phyloP scores from a whole-genome alignment of 2,797 vertebrate species.

The Sus cebifrons region DNA sequence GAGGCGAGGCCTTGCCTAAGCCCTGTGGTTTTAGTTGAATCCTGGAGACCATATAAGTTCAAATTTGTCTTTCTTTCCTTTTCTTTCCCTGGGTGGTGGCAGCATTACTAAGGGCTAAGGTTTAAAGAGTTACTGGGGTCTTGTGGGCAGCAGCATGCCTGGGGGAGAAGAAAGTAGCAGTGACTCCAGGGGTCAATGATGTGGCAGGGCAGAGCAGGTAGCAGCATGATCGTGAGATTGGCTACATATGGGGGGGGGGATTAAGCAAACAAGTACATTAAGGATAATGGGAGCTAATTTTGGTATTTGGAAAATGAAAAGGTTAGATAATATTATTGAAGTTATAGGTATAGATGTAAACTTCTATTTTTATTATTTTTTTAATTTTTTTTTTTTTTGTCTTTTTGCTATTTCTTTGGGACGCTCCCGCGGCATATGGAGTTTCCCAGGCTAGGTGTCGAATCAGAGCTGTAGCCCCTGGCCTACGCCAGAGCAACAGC shows the following conservation, averaged over 20 bases:
- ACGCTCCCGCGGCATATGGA: no score
- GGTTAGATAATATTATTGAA: background rate
- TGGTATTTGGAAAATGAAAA: background rate
- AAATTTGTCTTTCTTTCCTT: background rate
- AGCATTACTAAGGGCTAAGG: no score
- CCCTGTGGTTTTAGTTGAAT: background rate
- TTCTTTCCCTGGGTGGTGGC: background rate
- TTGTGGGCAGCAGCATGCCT: background rate
- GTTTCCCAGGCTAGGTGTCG: no score
- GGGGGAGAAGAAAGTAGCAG: background rate
- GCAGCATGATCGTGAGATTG: background rate
- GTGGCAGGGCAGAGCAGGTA: background rate
- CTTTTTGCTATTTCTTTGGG: no score
- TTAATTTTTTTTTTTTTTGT: no score
- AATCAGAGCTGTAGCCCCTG: no score
- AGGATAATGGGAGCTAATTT: background rate
- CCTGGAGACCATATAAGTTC: background rate
- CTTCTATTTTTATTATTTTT: background rate
- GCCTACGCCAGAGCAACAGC: no score
- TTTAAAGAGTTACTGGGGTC: background rate
- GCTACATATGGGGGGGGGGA: background rate
- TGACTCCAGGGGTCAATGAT: background rate
- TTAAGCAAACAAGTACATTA: background rate
- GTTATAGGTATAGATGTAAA: background rate
- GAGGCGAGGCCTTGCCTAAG: background rate